These are phyloP conservation scores for Xiphophorus hellerii DNA, from an alignment of 2,113 vertebrate species.

Conservation along the genomic window DNA sequence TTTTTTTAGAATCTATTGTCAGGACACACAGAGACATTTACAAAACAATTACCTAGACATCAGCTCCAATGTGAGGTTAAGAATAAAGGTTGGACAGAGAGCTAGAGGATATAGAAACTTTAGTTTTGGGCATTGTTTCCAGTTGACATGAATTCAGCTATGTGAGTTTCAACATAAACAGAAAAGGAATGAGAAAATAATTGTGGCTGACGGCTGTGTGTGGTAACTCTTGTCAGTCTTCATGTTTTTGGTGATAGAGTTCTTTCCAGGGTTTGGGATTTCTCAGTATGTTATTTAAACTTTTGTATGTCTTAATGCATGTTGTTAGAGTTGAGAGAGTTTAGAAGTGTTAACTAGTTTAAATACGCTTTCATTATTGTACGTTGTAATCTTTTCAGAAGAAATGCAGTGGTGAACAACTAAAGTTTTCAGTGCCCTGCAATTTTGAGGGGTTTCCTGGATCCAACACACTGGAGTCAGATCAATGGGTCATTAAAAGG, in stretches of 20 bases:
- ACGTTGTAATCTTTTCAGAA: slow-evolving; percentile 13
- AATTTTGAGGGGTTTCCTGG: neutral
- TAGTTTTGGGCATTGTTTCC: slow-evolving; percentile 61
- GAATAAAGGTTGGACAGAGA: slow-evolving; percentile 32
- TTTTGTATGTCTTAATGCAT: slow-evolving; percentile 29
- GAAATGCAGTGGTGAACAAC: slow-evolving; percentile 20
- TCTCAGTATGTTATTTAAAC: slow-evolving; percentile 61
- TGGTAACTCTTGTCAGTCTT: slow-evolving; percentile 55
- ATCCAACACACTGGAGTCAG: neutral
- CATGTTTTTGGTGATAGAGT: slow-evolving; percentile 53
- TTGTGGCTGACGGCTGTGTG: slow-evolving; percentile 68
- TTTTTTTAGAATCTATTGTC: slow-evolving; percentile 3
- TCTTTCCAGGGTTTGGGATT: slow-evolving; percentile 73
- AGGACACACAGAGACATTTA: slow-evolving; percentile 10
- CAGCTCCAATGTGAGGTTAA: slow-evolving; percentile 17
- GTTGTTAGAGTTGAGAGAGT: slow-evolving; percentile 37
- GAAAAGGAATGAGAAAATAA: slow-evolving; percentile 72
- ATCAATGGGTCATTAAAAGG: neutral
- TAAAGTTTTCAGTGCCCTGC: neutral
- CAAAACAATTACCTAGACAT: slow-evolving; percentile 10
- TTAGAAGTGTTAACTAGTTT: slow-evolving; percentile 3
- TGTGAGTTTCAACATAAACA: slow-evolving; percentile 74
- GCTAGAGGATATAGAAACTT: slow-evolving; percentile 61
- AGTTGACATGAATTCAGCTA: slow-evolving; percentile 61
- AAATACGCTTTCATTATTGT: neutral